Conservation (phyloP, 2,113 vertebrate genomes). For the Cyphomyrus plagiostoma region DNA sequence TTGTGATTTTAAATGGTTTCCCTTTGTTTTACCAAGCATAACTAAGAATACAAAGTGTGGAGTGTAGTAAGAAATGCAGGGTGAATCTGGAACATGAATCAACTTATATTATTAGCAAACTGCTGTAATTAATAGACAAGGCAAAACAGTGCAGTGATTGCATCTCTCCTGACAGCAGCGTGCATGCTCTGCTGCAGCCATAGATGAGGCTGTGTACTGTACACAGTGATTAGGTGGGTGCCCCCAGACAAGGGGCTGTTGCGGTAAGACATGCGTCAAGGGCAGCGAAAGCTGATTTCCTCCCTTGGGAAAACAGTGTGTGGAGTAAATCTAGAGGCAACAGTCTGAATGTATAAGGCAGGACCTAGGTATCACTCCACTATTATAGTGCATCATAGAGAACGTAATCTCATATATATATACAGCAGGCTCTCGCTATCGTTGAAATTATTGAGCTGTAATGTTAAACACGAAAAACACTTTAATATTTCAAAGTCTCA, state of each 20-base stretch:
- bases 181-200: neutral
- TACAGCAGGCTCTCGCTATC: neutral
- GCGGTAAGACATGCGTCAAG: conserved; percentile 1
- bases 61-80: neutral
- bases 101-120: neutral
- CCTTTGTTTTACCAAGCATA: neutral
- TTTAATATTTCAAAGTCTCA: neutral
- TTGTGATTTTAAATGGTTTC: neutral
- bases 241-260: conserved; percentile 8
- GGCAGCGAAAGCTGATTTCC: neutral
- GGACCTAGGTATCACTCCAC: neutral
- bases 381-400: neutral
- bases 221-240: neutral
- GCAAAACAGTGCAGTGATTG: neutral
- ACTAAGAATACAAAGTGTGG: neutral
- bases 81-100: conserved; percentile 3
- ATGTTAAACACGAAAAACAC: neutral
- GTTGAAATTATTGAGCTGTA: neutral
- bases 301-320: neutral
- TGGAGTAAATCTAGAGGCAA: neutral
- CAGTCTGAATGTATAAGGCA: neutral
- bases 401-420: neutral
- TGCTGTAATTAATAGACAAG: neutral
- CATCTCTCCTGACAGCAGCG: neutral
- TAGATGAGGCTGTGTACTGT: conserved; percentile 4